A percentile compares a stretch with the other conserved stretches of the same genome.
Conservation (phyloP, 2,113 vertebrate genomes). For the Gallinago undulata region DNA sequence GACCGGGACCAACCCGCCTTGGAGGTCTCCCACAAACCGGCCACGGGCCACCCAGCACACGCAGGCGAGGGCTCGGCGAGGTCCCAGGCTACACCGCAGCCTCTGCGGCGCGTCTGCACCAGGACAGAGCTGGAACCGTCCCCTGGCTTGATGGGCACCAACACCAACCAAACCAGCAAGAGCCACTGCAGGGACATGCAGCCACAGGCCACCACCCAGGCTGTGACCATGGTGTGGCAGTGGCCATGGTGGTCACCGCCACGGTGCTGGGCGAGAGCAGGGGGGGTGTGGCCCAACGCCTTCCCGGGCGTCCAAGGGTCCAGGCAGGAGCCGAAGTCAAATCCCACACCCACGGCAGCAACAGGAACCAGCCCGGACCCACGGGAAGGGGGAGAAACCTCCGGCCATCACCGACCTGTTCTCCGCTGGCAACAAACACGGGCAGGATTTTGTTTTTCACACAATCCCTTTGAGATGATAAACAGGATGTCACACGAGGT, state of each 20-base stretch:
- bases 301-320: rapidly evolving
- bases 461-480: slow-evolving; percentile 77
- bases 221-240: background rate
- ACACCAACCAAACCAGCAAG: background rate
- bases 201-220: background rate
- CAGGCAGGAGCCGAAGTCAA: background rate
- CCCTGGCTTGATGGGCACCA: background rate
- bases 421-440: slow-evolving; percentile 48
- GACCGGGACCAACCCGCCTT: background rate
- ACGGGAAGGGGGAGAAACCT: slow-evolving; percentile 16
- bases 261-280: background rate
- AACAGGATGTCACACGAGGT: slow-evolving; percentile 89
- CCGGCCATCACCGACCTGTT: slow-evolving; percentile 6
- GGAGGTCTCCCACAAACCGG: background rate
- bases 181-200: rapidly evolving
- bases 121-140: background rate
- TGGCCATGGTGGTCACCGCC: rapidly evolving
- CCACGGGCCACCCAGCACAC: rapidly evolving
- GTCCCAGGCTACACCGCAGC: background rate
- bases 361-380: background rate
- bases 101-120: background rate
- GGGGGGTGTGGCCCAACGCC: rapidly evolving
- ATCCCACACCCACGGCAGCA: background rate
- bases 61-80: rapidly evolving
- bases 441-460: slow-evolving; percentile 73